Evolutionary conservation across 2,113 vertebrate species (phyloP), one percentile per base, ranked within the genome.

Genomic region (Poeciliopsis prolifica): DNA sequence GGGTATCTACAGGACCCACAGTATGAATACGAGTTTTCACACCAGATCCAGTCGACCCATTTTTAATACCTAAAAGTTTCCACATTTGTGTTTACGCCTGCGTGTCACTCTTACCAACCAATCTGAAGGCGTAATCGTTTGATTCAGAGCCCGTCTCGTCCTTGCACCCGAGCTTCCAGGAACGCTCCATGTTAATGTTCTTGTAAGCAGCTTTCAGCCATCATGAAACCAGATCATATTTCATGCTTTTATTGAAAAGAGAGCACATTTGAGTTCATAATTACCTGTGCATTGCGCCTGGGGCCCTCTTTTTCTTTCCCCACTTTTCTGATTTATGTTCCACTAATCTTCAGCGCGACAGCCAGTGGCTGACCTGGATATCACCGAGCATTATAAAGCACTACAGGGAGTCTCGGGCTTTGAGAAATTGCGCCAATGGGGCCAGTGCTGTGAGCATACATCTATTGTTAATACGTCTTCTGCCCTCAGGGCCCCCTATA

Each of bases 261-360:
- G 78, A 71, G 82, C 83, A 85, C 85, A 90, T 91, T 90, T 92
- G 87, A 92, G 89, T 91, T 93, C 82, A 90, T 92, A 93, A 93
- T 92, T 87, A 72, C 81, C 85, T 81, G 69, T 83, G 88, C 85
- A 86, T 92, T 89, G 87, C 86, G 69, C 88, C 88, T 72, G 84
- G 85, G 88, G 83, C 77, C 80, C 72, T 85, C 30, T 92, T 90
- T 37, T 37, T 10, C 75, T 65, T 89, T 83, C 90, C 81, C 82
- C 71, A 15, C 77, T 67, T 42, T 64, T 65, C 80, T 90, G 85
- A 93, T 93, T 92, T 93, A 94, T 91, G 87, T 88, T 90, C 82
- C 64, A 68, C 84, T 91, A 86, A 88, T 92, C 88, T 88, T 86
- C 76, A 62, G 54, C 70, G 64, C 71, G 26, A 83, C 71, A 65